Percentiles rank a stretch among this genome's conserved stretches.
Conservation (phyloP, 2,797 vertebrate species). For the Girardinus metallicus region DNA sequence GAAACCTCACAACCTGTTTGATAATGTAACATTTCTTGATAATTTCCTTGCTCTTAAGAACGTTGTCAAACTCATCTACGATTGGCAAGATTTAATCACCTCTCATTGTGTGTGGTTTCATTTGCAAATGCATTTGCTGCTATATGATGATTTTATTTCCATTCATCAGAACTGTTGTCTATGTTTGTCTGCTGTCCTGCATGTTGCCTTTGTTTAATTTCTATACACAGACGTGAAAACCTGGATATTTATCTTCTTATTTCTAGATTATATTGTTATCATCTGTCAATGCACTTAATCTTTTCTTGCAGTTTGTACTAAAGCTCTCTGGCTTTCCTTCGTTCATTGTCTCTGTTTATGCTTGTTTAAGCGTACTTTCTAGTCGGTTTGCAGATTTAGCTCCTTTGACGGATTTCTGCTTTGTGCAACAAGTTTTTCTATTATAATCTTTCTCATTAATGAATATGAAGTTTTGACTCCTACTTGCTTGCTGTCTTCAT, state of each 20-base stretch:
- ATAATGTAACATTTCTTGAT: neutral
- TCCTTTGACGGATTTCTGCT: neutral
- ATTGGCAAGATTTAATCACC: neutral
- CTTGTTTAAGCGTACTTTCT: neutral
- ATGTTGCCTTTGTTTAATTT: neutral
- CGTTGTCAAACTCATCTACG: neutral
- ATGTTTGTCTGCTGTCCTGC: neutral
- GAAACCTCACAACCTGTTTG: conserved; percentile 3
- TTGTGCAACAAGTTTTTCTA: neutral
- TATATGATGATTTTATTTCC: neutral
- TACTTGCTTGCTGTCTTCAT: neutral
- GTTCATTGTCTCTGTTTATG: neutral
- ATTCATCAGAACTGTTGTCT: neutral
- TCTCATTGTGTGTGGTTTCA: neutral
- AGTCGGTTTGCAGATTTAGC: neutral
- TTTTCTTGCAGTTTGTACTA: neutral
- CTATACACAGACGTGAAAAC: neutral
- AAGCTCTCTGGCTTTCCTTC: neutral
- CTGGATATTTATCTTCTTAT: neutral
- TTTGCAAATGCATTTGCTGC: neutral
- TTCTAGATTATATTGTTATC: conserved; percentile 5
- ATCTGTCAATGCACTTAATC: neutral
- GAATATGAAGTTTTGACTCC: neutral
- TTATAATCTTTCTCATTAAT: neutral
- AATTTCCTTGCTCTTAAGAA: conserved; percentile 1